Base-by-base conservation (phyloP, 2,113 vertebrate genomes). In the Elachura formosa region DNA sequence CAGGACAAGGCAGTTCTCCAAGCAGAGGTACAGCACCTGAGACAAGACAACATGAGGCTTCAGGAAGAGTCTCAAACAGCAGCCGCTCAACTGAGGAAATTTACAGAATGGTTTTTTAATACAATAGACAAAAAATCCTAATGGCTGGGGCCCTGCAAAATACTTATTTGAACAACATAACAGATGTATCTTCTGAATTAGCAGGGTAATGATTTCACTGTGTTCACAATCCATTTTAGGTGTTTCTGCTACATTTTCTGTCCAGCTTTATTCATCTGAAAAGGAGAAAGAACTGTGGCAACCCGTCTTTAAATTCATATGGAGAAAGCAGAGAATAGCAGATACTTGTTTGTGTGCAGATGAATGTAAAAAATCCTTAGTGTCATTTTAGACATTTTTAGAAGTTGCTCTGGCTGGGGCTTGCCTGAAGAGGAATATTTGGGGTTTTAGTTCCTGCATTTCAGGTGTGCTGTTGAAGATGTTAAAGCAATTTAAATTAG, bases 61-160 rank as follows among this genome's bases (percentile, higher is more conserved):
- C 99, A 99, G 97, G 99, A 99, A 94, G 99, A 99, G 95, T 99
- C 99, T 52, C 99, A 99, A 96, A 99, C 99, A 1, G 98, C 99
- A 14, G 97, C 99, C 0, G 99, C 99, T 54, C 99, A 99, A 95
- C 98, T 99, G 96, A 98, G 98, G 96, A 99, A 98, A 96, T 99
- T 99, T 97, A 99, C 99, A 0, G 99, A 99, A 96, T 99, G 99
- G 99, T 99, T 99, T 96, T 99, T 99, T 98, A 99, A 98, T 97
- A 98, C 98, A 3, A 98, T 99, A 17, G 99, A 99, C 97, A 99
- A 99, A 95, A 99, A 99, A 91, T 98, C 97, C 19, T 98, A 97
- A 96, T 81, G 52, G 16, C 54, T 54, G 41, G 46, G 62, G 48
- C 79, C 63, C 74, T 67, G 43, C 75, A 81, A 93, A 63, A 61